A percentile compares a stretch with the other conserved stretches of the same genome.
These are phyloP conservation scores for Crotophaga sulcirostris DNA, from an alignment of 2,113 vertebrate species.

Conservation along the genomic window DNA sequence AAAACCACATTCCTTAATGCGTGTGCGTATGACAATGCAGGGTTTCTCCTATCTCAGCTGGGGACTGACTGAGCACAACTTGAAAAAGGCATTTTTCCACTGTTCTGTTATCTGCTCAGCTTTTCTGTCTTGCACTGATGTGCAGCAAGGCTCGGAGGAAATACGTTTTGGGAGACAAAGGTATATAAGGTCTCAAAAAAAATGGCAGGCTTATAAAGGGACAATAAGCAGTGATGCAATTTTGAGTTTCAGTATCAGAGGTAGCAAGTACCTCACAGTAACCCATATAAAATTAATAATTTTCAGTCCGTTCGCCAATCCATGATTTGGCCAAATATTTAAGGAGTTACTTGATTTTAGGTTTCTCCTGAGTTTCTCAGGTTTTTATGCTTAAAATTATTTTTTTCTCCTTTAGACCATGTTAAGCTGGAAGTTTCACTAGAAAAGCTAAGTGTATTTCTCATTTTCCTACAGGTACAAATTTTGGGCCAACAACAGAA, in stretches of 20 bases:
- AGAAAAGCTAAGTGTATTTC: background rate
- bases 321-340: background rate
- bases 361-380: background rate
- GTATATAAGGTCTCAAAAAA: background rate
- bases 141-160: background rate
- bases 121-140: background rate
- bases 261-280: background rate
- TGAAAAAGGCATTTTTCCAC: background rate
- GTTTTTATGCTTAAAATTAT: background rate
- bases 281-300: background rate
- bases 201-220: background rate
- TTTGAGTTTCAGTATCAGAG: background rate
- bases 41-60: background rate
- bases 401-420: background rate
- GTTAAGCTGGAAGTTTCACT: background rate
- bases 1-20: background rate
- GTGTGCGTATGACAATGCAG: rapidly evolving
- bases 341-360: background rate
- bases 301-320: background rate
- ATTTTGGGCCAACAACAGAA: background rate
- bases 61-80: background rate
- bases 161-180: background rate
- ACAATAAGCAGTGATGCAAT: background rate
- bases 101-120: background rate
- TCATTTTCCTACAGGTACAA: background rate